Base-by-base conservation (phyloP, 2,113 vertebrate genomes). In the Sminthopsis crassicaudata region DNA sequence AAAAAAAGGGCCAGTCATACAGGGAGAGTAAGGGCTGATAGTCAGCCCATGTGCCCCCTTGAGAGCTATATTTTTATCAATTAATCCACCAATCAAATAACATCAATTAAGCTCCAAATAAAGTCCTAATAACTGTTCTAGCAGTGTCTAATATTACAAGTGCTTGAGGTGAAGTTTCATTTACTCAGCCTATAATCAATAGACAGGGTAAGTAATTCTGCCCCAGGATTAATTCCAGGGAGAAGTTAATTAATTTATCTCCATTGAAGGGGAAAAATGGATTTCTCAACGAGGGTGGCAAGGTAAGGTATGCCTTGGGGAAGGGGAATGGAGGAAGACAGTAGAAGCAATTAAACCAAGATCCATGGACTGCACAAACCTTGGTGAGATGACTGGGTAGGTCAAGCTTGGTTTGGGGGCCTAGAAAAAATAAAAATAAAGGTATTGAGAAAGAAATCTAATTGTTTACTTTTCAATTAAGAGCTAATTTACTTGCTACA, bases 251-350 rank as follows among this genome's bases (percentile, higher is more conserved):
- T 67, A 36, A n/a, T n/a, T 76, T 19, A n/a, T 84, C 16, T 1
- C 16, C 16, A 42, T 16, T 84, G 67, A 42, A 84, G 67, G 16
- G 67, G 1, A 42, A 84, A 42, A 19, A 8, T n/a, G 42, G 4
- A 19, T 42, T 84, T 84, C 7, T 2, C 5, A 84, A 84, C 36
- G 36, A 42, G n/a, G 36, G 1, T 76, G 60, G n/a, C 16, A 23
- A 84, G n/a, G 67, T 84, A 84, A 42, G 67, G 36, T 16, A 14
- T n/a, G 12, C 2, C 36, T 84, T 84, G 16, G 10, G 12, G 5
- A 36, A 1, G 36, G 36, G 16, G 12, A 23, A 23, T 5, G 3
- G 36, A n/a, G 60, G 1, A 36, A 2, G n/a, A n/a, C 0, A 4
- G 4, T 22, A 76, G 16, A 0, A 84, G 67, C 67, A 84, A 36